Evolutionary conservation across 2,888 invertebrate genomes (phyloP), one percentile per base, ranked within the genome.

Genomic region (Ormia ochracea): DNA sequence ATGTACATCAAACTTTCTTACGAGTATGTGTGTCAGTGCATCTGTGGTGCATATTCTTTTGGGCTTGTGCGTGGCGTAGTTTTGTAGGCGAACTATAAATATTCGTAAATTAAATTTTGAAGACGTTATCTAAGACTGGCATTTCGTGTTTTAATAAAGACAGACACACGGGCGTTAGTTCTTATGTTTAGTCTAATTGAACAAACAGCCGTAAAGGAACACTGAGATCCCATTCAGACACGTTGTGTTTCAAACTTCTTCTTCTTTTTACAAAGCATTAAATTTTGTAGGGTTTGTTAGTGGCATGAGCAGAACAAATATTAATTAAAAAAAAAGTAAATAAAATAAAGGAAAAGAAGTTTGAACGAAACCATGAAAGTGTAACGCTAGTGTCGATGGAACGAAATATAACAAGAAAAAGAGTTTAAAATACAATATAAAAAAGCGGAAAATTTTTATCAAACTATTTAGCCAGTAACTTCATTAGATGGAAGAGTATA

Each of bases 351-450:
- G 38, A 75, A 19, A 31, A 38, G 61, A 76, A 69, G 69, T 38
- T 56, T 52, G 21, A 72, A 50, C 28, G 80, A 80, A 80, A 76
- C 80, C 80, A 54, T 50, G 61, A 73, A 80, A 80, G 80, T 80
- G 80, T 80, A 54, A 45, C 54, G 58, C 56, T 56, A 76, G 68
- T 66, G 31, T 58, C 63, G 76, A 76, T 63, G 75, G 63, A 76
- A 73, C 68, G 58, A 63, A 76, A 66, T n/a, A 74, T 10, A 17
- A n/a, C n/a, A n/a, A n/a, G 38, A 7, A 74, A 26, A 66, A 50
- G 14, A 61, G 54, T 28, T n/a, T 10, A 17, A 36, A 54, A 21
- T 4, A 56, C 61, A 56, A 54, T 4, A 45, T 45, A 61, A 41
- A 31, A 74, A 23, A 28, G 10, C n/a, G 5, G 6, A 69, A 48